Conservation (phyloP, 2,797 vertebrate genomes). For the Sylvia borin region DNA sequence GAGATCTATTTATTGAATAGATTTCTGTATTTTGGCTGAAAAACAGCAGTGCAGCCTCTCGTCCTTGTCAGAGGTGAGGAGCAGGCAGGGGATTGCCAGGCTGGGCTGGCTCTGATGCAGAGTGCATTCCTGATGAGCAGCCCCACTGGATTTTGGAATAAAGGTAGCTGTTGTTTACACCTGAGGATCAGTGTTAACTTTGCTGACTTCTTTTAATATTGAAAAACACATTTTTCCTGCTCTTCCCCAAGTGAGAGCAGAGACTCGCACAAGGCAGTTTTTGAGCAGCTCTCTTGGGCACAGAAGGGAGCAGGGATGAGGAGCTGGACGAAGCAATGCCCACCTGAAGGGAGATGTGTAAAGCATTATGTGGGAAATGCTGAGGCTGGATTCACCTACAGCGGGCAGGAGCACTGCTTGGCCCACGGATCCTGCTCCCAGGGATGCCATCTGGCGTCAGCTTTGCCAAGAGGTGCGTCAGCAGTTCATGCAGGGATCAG, state of each 20-base stretch:
- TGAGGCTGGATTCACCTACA: neutral
- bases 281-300: neutral
- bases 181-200: neutral
- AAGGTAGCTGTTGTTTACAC: neutral
- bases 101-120: neutral
- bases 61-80: neutral
- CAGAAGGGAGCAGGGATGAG: neutral
- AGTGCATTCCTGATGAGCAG: neutral
- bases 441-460: neutral
- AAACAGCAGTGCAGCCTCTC: neutral
- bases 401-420: neutral
- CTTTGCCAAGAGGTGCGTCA: neutral
- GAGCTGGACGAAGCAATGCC: neutral
- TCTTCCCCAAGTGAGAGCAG: neutral
- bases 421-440: neutral
- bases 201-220: rapidly evolving
- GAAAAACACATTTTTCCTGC: neutral
- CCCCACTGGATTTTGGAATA: neutral
- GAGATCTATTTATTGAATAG: neutral
- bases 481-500: neutral
- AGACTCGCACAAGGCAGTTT: neutral
- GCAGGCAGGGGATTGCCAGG: neutral
- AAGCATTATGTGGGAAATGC: neutral
- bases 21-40: slow-evolving; percentile 17
- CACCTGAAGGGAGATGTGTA: rapidly evolving